phyloP scores from a whole-genome alignment of 2,888 invertebrate species.

The Agrenia bidenticulata region DNA sequence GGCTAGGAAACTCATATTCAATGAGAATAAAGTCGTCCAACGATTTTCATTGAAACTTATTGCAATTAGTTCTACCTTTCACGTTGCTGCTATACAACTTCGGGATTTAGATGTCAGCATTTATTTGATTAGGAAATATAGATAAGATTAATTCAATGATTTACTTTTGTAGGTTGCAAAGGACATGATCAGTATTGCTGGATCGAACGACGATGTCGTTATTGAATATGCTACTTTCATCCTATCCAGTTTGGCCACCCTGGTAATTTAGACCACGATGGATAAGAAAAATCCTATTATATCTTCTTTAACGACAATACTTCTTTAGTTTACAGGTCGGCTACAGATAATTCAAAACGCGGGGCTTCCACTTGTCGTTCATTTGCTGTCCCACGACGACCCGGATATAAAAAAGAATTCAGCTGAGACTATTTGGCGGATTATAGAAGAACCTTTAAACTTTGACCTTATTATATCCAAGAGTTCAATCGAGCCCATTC shows the following conservation, averaged over 20 bases:
- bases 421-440: constrained; percentile 42
- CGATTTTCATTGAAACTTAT: constrained; percentile 45
- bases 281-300: not conserved
- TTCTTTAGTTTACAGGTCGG: constrained; percentile 43
- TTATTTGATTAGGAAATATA: too few species aligned
- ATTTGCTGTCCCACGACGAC: constrained; percentile 32
- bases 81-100: constrained; percentile 36
- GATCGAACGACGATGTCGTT: constrained; percentile 39
- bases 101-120: constrained; percentile 33
- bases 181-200: constrained; percentile 31
- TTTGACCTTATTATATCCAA: constrained; percentile 26
- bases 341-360: constrained; percentile 43
- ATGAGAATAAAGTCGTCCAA: constrained; percentile 39
- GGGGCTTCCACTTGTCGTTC: constrained; percentile 29
- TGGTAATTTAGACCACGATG: constrained; percentile 22
- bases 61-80: constrained; percentile 36
- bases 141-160: not conserved
- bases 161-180: constrained; percentile 27
- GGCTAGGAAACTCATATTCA: constrained; percentile 33
- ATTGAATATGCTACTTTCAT: constrained; percentile 42
- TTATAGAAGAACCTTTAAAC: constrained; percentile 48
- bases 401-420: constrained; percentile 46
- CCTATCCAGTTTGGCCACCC: constrained; percentile 34
- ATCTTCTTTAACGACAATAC: not conserved
- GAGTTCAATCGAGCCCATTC: constrained; percentile 24